phyloP scores from a whole-genome alignment of 2,888 invertebrate genomes.

The Zaprionus bogoriensis region DNA sequence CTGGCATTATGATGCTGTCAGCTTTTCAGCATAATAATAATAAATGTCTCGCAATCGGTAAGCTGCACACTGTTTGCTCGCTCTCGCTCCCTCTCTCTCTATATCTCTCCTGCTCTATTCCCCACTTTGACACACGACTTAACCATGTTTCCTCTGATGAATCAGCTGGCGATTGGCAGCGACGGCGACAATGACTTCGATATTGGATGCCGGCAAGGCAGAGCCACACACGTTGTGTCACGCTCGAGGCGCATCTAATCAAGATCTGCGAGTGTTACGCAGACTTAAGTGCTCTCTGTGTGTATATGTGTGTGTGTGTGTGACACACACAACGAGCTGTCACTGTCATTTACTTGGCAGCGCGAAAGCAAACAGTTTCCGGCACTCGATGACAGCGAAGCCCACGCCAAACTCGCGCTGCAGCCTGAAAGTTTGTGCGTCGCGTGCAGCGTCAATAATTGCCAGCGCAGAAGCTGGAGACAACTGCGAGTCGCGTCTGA shows the following conservation, averaged over 20 bases:
- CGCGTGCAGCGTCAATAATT: conserved; percentile 11
- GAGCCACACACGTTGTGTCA: conserved; percentile 29
- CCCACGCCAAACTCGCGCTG: conserved; percentile 20
- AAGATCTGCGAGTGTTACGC: conserved; percentile 46
- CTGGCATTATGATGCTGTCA: too few relatives aligned
- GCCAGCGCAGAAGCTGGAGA: not conserved
- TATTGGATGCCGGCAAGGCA: conserved; percentile 1
- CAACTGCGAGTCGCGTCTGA: not conserved
- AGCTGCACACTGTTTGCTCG: not conserved
- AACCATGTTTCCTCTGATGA: conserved; percentile 7
- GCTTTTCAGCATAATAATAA: not conserved
- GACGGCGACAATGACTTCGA: conserved; percentile 10
- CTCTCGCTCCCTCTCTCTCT: too few relatives aligned
- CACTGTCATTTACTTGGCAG: conserved; percentile 33
- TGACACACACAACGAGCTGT: conserved; percentile 7
- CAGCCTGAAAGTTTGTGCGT: conserved; percentile 1
- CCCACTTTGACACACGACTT: not conserved
- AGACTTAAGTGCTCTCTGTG: conserved; percentile 54
- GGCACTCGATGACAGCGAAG: conserved; percentile 28
- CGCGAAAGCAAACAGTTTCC: conserved; percentile 49
- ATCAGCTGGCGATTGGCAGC: conserved; percentile 7
- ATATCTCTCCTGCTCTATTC: too few relatives aligned
- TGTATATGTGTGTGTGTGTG: too few relatives aligned
- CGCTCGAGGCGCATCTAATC: conserved; percentile 55
- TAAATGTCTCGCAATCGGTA: not conserved